A percentile compares a stretch with the other conserved stretches of the same genome.
phyloP scores from a whole-genome alignment of 2,797 vertebrate species.

The Synanceia verrucosa region DNA sequence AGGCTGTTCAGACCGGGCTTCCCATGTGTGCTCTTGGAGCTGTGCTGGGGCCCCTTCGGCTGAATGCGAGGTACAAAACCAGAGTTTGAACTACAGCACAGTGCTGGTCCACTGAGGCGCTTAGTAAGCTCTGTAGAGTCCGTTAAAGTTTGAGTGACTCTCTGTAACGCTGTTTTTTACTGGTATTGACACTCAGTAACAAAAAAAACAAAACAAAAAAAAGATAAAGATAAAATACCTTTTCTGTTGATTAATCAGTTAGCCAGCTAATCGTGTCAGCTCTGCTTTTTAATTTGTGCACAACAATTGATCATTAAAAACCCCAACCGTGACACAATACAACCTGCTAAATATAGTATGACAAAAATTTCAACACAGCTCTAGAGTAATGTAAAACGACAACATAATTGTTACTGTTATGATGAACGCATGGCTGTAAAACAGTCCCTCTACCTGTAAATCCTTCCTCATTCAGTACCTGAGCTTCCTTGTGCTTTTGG shows the following conservation, averaged over 20 bases:
- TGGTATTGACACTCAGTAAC: not conserved
- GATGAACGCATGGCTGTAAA: not conserved
- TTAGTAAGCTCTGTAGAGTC: not conserved
- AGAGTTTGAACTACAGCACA: not conserved
- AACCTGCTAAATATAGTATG: not conserved
- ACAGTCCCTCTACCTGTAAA: not conserved
- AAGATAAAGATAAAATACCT: no score
- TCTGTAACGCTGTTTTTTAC: not conserved
- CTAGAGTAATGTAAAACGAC: not conserved
- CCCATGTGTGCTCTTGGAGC: constrained; percentile 97
- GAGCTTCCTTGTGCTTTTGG: not conserved
- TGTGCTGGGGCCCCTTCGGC: constrained; percentile 86
- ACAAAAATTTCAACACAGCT: not conserved
- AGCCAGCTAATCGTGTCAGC: not conserved
- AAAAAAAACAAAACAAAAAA: no score
- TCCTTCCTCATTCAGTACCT: constrained; percentile 25
- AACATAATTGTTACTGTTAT: not conserved
- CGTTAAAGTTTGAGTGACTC: not conserved
- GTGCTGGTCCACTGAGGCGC: not conserved
- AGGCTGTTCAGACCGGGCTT: constrained; percentile 92
- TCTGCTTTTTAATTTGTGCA: not conserved
- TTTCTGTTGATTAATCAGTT: no score
- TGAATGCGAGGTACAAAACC: constrained; percentile 84
- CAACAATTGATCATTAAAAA: not conserved
- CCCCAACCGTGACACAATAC: not conserved